phyloP scores from a whole-genome alignment of 2,888 invertebrate genomes.

The Carcina quercana region DNA sequence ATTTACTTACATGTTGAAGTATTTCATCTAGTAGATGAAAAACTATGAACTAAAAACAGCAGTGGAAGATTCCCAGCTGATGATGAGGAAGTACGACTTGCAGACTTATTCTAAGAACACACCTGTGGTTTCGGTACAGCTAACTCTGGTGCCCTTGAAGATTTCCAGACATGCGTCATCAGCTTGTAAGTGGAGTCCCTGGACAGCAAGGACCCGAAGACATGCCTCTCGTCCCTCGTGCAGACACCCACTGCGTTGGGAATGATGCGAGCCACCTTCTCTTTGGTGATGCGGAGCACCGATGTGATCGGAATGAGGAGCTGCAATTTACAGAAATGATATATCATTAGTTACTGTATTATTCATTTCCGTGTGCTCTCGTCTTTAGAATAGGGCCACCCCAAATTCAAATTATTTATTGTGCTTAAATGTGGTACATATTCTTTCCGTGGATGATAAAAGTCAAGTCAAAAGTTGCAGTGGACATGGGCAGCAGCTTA shows the following conservation, averaged over 20 bases:
- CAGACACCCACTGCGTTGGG: constrained; percentile 94
- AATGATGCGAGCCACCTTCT: constrained; percentile 94
- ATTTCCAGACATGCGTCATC: constrained; percentile 90
- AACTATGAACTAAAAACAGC: no score
- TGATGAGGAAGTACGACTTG: no score
- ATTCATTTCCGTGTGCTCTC: neutral
- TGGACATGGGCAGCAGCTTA: no score
- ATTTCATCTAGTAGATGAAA: no score
- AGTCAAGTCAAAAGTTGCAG: no score
- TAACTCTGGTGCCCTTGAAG: constrained; percentile 66
- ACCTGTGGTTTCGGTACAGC: constrained; percentile 53
- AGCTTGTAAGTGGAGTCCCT: constrained; percentile 91
- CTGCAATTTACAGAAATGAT: constrained; percentile 71
- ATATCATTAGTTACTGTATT: no score
- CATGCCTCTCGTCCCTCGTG: constrained; percentile 89
- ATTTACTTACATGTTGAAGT: no score
- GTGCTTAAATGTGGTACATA: neutral
- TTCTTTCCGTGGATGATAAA: no score
- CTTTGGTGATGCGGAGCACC: constrained; percentile 91
- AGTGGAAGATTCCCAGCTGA: no score
- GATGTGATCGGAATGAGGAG: constrained; percentile 90
- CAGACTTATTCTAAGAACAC: no score
- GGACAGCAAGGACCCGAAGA: constrained; percentile 92
- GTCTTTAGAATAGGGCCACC: no score
- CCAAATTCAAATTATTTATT: no score